These are phyloP conservation scores for Trichogramma evanescens DNA, from an alignment of 2,888 invertebrate species.

Conservation along the genomic window DNA sequence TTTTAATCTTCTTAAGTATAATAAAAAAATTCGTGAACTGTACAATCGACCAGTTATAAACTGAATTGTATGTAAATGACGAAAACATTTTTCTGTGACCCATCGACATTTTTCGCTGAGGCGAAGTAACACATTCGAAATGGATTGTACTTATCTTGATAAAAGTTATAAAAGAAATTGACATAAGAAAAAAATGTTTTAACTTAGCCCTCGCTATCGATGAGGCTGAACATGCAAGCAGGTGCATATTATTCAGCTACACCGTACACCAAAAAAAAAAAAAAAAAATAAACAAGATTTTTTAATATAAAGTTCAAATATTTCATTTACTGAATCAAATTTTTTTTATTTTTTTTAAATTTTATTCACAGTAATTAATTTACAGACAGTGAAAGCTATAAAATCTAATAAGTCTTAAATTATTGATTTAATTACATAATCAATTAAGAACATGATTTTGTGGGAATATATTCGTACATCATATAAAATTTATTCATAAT, in stretches of 20 bases:
- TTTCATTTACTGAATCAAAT: conserved; percentile 6
- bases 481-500: too few relatives aligned
- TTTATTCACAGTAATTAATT: too few relatives aligned
- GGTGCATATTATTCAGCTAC: conserved; percentile 14
- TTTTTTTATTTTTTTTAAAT: too few relatives aligned
- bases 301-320: conserved; percentile 20
- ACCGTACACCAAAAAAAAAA: conserved; percentile 16
- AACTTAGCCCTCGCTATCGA: conserved; percentile 10
- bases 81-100: conserved; percentile 6
- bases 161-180: conserved; percentile 5
- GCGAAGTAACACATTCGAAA: conserved; percentile 14
- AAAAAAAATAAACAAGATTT: conserved; percentile 20
- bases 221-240: conserved; percentile 11
- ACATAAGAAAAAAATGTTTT: conserved; percentile 8
- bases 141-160: conserved; percentile 13
- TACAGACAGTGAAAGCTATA: too few relatives aligned
- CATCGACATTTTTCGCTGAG: conserved; percentile 7
- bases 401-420: too few relatives aligned
- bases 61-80: conserved; percentile 1
- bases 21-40: not conserved
- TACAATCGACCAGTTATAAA: not conserved
- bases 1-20: conserved; percentile 15
- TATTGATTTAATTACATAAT: too few relatives aligned
- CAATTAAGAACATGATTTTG: too few relatives aligned
- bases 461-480: too few relatives aligned